Percentiles rank a stretch among this genome's conserved stretches.
Evolutionary conservation across 2,888 invertebrate species (phyloP).

Genomic region (Chloroclysta siterata): DNA sequence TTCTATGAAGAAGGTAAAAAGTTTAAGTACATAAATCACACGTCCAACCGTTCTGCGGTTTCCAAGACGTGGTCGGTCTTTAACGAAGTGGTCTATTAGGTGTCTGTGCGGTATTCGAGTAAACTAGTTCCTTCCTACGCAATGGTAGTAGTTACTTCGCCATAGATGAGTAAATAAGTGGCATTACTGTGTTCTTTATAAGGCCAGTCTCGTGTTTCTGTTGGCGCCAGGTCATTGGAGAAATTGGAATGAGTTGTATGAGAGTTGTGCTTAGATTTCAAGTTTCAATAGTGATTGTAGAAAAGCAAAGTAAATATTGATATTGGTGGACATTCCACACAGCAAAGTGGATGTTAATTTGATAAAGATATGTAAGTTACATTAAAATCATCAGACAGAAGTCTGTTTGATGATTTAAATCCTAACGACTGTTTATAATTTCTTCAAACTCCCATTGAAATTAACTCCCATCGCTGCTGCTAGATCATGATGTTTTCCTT

Average conservation of each 20-base stretch:
- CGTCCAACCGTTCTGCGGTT: constrained; percentile 26
- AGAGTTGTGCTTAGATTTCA: not conserved
- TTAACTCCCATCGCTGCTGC: no score
- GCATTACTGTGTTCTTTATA: constrained; percentile 3
- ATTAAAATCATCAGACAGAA: no score
- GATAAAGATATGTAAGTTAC: no score
- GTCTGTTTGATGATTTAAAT: no score
- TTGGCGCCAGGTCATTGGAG: constrained; percentile 17
- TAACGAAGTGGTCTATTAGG: constrained; percentile 13
- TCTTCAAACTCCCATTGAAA: no score
- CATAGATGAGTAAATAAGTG: not conserved
- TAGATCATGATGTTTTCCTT: no score
- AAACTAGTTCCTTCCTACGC: constrained; percentile 9
- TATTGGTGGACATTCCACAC: no score
- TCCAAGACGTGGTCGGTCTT: constrained; percentile 6
- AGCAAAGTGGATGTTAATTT: no score
- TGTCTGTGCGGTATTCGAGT: constrained; percentile 5
- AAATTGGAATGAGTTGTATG: constrained; percentile 14
- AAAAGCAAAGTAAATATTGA: no score
- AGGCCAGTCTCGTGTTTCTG: constrained; percentile 13
- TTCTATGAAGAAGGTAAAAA: not conserved
- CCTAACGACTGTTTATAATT: no score
- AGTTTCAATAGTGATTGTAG: no score
- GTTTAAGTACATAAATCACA: constrained; percentile 15
- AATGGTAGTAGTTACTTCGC: not conserved